These are phyloP conservation scores for Nasonia longicornis DNA, from an alignment of 1,140 invertebrate genomes.

Conservation along the genomic window DNA sequence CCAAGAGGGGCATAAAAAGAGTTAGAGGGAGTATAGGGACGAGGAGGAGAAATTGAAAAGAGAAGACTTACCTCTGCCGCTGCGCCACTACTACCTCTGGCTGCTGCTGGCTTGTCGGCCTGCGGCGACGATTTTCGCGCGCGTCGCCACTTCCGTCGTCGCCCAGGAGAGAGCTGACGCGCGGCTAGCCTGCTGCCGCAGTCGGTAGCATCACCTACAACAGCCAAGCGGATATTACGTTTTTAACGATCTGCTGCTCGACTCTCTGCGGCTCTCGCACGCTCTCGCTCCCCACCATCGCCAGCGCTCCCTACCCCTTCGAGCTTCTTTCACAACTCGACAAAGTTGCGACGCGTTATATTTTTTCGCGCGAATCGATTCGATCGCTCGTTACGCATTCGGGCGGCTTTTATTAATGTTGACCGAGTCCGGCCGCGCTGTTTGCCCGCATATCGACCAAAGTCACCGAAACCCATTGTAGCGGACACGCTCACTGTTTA, in stretches of 20 bases:
- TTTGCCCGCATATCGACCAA: neutral
- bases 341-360: neutral
- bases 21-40: neutral
- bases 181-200: slow-evolving; percentile 53
- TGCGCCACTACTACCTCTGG: slow-evolving; percentile 68
- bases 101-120: slow-evolving; percentile 58
- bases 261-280: neutral
- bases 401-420: no score
- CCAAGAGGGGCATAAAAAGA: neutral
- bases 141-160: slow-evolving; percentile 58
- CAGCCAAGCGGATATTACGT: slow-evolving; percentile 55
- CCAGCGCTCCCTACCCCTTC: neutral
- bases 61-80: slow-evolving; percentile 64
- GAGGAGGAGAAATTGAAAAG: slow-evolving; percentile 12
- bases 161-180: slow-evolving; percentile 31
- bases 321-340: neutral
- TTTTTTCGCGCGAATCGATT: neutral
- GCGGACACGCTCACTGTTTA: neutral
- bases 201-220: slow-evolving; percentile 64
- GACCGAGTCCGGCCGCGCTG: no score
- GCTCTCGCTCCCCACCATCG: neutral
- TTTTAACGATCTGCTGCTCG: slow-evolving; percentile 51
- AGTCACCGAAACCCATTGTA: neutral
- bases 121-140: slow-evolving; percentile 61
- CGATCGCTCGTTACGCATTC: no score